Evolutionary conservation across 92 coral and sea anemone genomes (phyloP), one percentile per base, ranked within the genome.

Genomic region (Galaxea fascicularis): DNA sequence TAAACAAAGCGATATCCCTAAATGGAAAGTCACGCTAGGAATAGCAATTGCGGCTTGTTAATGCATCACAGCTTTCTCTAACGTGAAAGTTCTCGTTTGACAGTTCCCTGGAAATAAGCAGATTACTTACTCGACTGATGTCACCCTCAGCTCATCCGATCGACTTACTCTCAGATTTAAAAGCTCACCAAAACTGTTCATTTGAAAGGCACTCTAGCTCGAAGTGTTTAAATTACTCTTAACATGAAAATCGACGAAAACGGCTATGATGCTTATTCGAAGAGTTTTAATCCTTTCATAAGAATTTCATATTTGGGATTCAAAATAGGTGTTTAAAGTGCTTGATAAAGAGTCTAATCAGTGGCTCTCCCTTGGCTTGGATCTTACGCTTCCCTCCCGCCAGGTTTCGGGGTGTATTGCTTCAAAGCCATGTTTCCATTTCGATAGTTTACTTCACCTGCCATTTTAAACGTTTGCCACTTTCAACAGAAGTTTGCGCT

Each of bases 131-230:
- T 0, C 58, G 3, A 51, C 62, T 35, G 26, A 49, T 22, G 29
- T 21, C 5, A 28, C 66, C 28, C 29, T 24, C 66, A 82, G 56
- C 78, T 82, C 60, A 82, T 71, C 77, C 76, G 78, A 76, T 85
- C 65, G 62, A 56, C n/a, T 67, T 71, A 82, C 47, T 17, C 31
- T 54, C 17, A 59, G 71, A 30, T 82, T 66, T 57, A 41, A 8
- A 66, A 49, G 77, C 15, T 81, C 30, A 10, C 30, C 35, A 80
- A 60, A 11, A 13, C 21, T 21, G 54, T 71, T 25, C 21, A 56
- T 24, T 58, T 27, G 59, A 72, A 76, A 74, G 12, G 74, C 53
- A 54, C 74, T 52, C 75, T 69, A 11, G 82, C 78, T 82, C 65
- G 31, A 80, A 79, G 24, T 53, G 20, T 56, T 70, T 39, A 60